Conservation (phyloP, 2,797 vertebrate species). For the Hypotaenidia okinawae region DNA sequence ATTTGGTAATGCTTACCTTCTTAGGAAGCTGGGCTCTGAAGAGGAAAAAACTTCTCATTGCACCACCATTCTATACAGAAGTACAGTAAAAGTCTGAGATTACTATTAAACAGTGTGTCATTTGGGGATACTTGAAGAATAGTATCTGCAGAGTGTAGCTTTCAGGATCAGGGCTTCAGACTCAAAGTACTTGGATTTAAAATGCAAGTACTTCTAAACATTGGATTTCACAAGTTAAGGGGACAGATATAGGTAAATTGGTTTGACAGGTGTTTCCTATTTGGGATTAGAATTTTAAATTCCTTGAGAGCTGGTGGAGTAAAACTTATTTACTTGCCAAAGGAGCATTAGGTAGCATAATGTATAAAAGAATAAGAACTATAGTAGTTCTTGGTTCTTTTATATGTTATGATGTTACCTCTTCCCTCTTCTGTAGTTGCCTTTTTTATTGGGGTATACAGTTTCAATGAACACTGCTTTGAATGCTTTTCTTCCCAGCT, state of each 20-base stretch:
- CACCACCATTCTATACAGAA: neutral
- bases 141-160: neutral
- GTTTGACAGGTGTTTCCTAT: neutral
- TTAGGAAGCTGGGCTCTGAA: neutral
- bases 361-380: neutral
- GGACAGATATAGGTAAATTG: neutral
- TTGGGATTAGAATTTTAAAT: neutral
- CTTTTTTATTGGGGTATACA: neutral
- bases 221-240: neutral
- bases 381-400: neutral
- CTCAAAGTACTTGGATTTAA: neutral
- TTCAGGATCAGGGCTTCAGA: neutral
- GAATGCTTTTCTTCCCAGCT: neutral
- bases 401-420: neutral
- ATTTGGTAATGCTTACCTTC: neutral
- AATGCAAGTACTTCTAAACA: neutral
- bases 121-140: neutral
- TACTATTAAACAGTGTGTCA: neutral
- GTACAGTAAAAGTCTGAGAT: neutral
- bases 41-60: neutral
- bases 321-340: neutral
- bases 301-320: neutral
- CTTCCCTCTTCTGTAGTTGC: neutral
- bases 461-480: neutral
- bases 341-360: neutral